Percentiles rank a stretch among this genome's conserved stretches.
Conservation (phyloP, 2,888 invertebrate species). For the Trichacis sp. region DNA sequence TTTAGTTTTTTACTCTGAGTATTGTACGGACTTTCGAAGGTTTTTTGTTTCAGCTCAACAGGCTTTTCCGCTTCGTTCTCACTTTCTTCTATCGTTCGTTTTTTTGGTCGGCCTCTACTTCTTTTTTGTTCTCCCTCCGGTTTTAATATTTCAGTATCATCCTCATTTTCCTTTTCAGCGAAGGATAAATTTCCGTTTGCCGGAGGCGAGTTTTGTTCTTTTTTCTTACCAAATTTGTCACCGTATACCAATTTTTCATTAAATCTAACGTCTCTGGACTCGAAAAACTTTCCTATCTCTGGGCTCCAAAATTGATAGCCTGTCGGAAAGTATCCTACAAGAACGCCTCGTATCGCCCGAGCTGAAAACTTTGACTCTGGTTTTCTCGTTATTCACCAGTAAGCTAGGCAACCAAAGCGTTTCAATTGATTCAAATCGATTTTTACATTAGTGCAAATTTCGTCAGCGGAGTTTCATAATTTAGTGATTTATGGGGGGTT, state of each 20-base stretch:
- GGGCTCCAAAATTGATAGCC: constrained; percentile 30
- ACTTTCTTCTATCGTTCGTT: constrained; percentile 3
- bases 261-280: constrained; percentile 44
- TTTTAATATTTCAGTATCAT: neutral
- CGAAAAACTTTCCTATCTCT: constrained; percentile 24
- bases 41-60: neutral
- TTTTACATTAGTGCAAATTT: constrained; percentile 10
- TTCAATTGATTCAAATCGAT: constrained; percentile 19
- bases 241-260: too few species aligned
- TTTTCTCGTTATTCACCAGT: constrained; percentile 15
- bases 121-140: constrained; percentile 17
- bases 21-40: neutral
- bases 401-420: constrained; percentile 30
- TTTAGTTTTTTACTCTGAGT: neutral
- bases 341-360: constrained; percentile 22
- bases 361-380: constrained; percentile 10
- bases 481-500: too few species aligned
- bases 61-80: too few species aligned
- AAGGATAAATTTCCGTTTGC: neutral
- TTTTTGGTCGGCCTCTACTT: constrained; percentile 22
- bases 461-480: too few species aligned
- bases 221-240: too few species aligned
- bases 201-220: too few species aligned
- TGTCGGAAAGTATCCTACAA: too few species aligned
- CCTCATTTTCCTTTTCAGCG: neutral